Percentiles rank a stretch among this genome's conserved stretches.
These are phyloP conservation scores for Ridgeia piscesae DNA, from an alignment of 1,140 invertebrate genomes.

Conservation along the genomic window DNA sequence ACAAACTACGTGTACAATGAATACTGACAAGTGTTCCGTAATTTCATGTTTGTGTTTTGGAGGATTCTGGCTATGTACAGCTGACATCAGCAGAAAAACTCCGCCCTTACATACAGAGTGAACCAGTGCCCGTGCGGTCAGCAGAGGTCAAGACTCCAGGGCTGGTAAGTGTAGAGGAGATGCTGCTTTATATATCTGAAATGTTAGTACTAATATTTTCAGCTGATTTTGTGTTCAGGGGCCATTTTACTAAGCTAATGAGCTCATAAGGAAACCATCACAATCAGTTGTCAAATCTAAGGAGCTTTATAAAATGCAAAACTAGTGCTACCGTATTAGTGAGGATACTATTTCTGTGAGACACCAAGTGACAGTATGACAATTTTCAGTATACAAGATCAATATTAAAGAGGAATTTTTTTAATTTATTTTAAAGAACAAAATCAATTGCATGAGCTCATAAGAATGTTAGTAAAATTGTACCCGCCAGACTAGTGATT, in stretches of 20 bases:
- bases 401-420: no score
- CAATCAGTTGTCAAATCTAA: no score
- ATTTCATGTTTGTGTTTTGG: constrained; percentile 7
- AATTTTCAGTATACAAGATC: no score
- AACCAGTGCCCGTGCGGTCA: constrained; percentile 38
- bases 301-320: no score
- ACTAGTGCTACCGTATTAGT: no score
- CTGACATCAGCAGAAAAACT: constrained; percentile 47
- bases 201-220: not conserved
- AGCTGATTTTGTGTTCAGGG: constrained; percentile 3
- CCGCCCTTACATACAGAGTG: constrained; percentile 45
- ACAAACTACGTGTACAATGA: no score
- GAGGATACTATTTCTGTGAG: no score
- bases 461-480: not conserved
- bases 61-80: constrained; percentile 50
- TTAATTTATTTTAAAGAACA: no score
- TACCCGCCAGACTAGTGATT: not conserved
- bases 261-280: no score
- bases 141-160: constrained; percentile 42
- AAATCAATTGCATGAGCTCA: no score
- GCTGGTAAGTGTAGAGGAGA: constrained; percentile 37
- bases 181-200: not conserved
- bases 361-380: no score
- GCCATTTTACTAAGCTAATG: not conserved
- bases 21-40: no score